Percentiles rank a stretch among this genome's conserved stretches.
Evolutionary conservation across 2,888 invertebrate species (phyloP).

Genomic region (Cataglyphis rosenhaueri): DNA sequence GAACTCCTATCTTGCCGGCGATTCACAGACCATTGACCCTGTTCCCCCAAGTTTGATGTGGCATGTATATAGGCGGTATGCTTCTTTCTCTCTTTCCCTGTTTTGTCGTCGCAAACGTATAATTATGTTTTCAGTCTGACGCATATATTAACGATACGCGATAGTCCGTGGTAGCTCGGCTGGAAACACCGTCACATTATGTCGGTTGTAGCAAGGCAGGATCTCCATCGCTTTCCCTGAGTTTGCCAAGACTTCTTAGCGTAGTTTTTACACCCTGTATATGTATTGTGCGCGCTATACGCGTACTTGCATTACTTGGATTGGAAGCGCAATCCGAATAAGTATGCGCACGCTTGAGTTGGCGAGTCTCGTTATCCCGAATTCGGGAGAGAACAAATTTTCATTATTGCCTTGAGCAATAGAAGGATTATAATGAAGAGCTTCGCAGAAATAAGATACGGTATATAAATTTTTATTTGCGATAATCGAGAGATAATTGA

Average conservation of each 20-base stretch:
- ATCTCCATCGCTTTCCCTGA: slow-evolving; percentile 29
- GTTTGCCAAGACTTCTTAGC: slow-evolving; percentile 45
- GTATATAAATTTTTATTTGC: background rate
- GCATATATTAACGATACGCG: slow-evolving; percentile 43
- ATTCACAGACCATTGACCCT: slow-evolving; percentile 57
- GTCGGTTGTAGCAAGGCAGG: slow-evolving; percentile 17
- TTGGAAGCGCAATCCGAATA: slow-evolving; percentile 20
- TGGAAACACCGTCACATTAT: slow-evolving; percentile 51
- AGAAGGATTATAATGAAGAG: background rate
- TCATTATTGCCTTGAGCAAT: background rate
- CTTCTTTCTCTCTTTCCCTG: background rate
- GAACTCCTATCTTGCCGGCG: slow-evolving; percentile 36
- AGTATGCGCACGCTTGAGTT: background rate
- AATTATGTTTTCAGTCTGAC: slow-evolving; percentile 44
- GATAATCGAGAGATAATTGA: background rate
- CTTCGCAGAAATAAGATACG: background rate
- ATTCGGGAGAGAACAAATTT: slow-evolving; percentile 1
- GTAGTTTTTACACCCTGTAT: background rate
- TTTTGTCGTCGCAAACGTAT: slow-evolving; percentile 38
- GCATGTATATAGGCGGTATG: slow-evolving; percentile 5
- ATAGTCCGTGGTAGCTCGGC: slow-evolving; percentile 45
- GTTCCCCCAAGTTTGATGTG: slow-evolving; percentile 45
- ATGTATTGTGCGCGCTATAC: background rate
- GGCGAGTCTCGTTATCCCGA: slow-evolving; percentile 1
- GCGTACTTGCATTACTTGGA: slow-evolving; percentile 4